Evolutionary conservation across 2,797 vertebrate genomes (phyloP).

Genomic region (Crenuchus spilurus): DNA sequence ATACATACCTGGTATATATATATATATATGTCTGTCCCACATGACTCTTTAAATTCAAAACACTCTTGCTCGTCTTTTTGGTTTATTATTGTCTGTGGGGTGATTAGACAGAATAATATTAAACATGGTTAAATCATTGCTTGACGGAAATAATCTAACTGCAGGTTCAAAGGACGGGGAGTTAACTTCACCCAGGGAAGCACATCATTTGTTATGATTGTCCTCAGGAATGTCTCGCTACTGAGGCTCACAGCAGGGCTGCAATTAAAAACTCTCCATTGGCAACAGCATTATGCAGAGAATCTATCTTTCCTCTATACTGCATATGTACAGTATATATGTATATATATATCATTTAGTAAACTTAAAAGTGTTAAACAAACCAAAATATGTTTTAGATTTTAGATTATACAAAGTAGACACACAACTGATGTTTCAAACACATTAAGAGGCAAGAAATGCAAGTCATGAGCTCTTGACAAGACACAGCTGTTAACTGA

Average conservation of each 20-base stretch:
- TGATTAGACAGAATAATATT: slow-evolving; percentile 51
- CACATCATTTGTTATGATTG: slow-evolving; percentile 27
- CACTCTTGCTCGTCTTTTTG: slow-evolving; percentile 43
- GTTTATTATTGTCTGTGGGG: slow-evolving; percentile 64
- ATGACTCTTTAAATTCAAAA: slow-evolving; percentile 56
- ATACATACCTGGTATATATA: not conserved
- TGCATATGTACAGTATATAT: too few relatives aligned
- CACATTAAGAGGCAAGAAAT: too few relatives aligned
- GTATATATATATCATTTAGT: too few relatives aligned
- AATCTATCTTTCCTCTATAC: too few relatives aligned
- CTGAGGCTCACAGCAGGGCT: slow-evolving; percentile 5
- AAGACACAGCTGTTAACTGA: too few relatives aligned
- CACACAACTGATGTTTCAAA: too few relatives aligned
- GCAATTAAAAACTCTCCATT: not conserved
- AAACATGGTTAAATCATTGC: slow-evolving; percentile 23
- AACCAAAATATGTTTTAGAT: too few relatives aligned
- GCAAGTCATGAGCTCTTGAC: too few relatives aligned
- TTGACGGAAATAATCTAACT: slow-evolving; percentile 55
- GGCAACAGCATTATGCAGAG: not conserved
- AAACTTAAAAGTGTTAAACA: too few relatives aligned
- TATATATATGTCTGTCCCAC: slow-evolving; percentile 23
- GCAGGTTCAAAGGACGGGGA: slow-evolving; percentile 18
- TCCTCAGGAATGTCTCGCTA: slow-evolving; percentile 21
- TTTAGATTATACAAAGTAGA: too few relatives aligned
- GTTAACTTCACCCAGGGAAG: slow-evolving; percentile 12